Evolutionary conservation across 2,113 vertebrate species (phyloP), one percentile per base, ranked within the genome.

Genomic region (Bubo blakistoni): DNA sequence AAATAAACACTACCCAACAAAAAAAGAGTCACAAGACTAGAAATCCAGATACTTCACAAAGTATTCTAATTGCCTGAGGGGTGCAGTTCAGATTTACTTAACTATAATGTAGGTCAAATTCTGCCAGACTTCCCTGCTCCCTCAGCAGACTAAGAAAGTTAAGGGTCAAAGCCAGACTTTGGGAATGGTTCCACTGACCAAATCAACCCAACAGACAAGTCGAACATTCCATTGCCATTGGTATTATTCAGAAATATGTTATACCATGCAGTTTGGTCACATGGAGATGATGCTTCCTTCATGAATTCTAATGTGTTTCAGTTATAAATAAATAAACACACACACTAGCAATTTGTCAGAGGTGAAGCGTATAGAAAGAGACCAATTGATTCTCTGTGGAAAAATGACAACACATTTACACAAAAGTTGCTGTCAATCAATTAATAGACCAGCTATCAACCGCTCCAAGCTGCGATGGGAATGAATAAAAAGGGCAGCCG

Each of bases 331-430:
- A 81, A 72, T 47, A 62, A 58, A 36, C 15, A 38, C 13, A 81
- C 16, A 76, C 27, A 18, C 18, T 26, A 44, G 25, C 9, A 4
- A 86, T 42, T 78, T 78, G 25, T 86, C 72, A 74, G 42, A 92
- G 59, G 12, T 80, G 36, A 88, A 90, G 74, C 0, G 0, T 49
- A 81, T 21, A 0, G 0, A 66, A 92, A 40, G 16, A 72, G 34
- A 91, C 10, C 29, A 65, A 27, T 1, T 82, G 57, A 65, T 26
- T 62, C 21, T 25, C 25, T 52, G 24, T 42, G 57, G 22, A 77
- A 92, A 89, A 94, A 66, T 13, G 6, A 62, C 36, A 88, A 47
- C 25, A 22, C 11, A 57, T 86, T 62, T 51, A 67, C 46, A 61
- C 16, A 77, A 34, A 81, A 81, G 9, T 77, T 86, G 42, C 4